Evolutionary conservation across 2,888 invertebrate genomes (phyloP).

Genomic region (Escarpia spicata): DNA sequence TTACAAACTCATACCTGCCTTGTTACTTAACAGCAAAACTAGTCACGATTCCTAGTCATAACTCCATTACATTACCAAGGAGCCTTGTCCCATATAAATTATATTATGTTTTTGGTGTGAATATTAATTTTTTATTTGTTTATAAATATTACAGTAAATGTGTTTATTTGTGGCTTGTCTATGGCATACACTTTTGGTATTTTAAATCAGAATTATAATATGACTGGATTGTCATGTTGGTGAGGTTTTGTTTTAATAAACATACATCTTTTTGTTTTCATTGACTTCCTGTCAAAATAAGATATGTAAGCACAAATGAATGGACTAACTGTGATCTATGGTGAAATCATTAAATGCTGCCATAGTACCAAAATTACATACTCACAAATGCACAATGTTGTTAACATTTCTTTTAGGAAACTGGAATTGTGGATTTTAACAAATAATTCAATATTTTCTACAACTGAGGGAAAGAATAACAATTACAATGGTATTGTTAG

Average conservation of each 20-base stretch:
- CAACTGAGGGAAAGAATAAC: background rate
- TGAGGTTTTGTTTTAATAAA: background rate
- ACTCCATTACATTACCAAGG: too few relatives aligned
- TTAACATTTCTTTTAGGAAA: background rate
- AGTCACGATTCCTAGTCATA: too few relatives aligned
- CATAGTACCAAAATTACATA: too few relatives aligned
- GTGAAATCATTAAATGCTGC: background rate
- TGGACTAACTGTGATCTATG: background rate
- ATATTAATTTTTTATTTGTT: too few relatives aligned
- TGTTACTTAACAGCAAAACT: too few relatives aligned
- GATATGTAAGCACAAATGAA: too few relatives aligned
- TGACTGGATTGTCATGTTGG: too few relatives aligned
- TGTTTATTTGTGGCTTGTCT: background rate
- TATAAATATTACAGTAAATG: background rate
- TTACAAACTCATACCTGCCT: too few relatives aligned
- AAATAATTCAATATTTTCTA: background rate
- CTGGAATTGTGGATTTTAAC: background rate
- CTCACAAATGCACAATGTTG: background rate
- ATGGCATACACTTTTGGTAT: background rate
- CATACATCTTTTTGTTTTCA: background rate
- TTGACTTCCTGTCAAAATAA: background rate
- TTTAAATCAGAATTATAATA: too few relatives aligned
- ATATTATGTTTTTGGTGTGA: too few relatives aligned
- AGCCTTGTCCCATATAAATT: too few relatives aligned
- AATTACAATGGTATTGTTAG: background rate